These are phyloP conservation scores for Falcunculus frontatus DNA, from an alignment of 2,113 vertebrate genomes.

Conservation along the genomic window DNA sequence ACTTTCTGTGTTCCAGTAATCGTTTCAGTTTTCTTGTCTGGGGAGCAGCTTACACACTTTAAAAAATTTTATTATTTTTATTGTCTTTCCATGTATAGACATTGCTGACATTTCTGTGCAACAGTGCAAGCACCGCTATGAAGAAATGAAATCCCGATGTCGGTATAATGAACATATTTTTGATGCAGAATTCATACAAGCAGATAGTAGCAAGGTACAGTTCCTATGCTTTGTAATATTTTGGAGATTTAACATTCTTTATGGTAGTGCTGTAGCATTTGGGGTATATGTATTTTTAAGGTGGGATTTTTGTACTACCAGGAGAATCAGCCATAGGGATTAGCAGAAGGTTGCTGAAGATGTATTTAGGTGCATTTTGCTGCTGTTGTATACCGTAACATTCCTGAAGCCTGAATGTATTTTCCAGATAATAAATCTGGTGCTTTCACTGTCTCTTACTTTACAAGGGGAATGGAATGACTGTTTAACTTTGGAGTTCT, in stretches of 20 bases:
- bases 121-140: slow-evolving; percentile 90
- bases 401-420: neutral
- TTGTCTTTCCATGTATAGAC: slow-evolving; percentile 65
- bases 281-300: neutral
- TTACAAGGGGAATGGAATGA: neutral
- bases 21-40: neutral
- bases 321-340: neutral
- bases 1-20: neutral
- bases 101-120: slow-evolving; percentile 92
- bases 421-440: neutral
- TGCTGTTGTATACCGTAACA: neutral
- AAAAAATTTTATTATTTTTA: neutral
- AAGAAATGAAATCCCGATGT: slow-evolving; percentile 84
- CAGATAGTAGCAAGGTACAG: slow-evolving; percentile 90
- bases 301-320: neutral
- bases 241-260: neutral
- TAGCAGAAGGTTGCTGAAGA: neutral
- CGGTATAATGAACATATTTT: slow-evolving; percentile 80
- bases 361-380: neutral
- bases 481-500: neutral
- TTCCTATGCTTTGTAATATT: neutral
- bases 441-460: neutral
- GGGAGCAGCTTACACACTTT: neutral
- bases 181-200: slow-evolving; percentile 89
- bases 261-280: neutral